phyloP scores from a whole-genome alignment of 2,797 vertebrate genomes.

The Poecilia gillii region DNA sequence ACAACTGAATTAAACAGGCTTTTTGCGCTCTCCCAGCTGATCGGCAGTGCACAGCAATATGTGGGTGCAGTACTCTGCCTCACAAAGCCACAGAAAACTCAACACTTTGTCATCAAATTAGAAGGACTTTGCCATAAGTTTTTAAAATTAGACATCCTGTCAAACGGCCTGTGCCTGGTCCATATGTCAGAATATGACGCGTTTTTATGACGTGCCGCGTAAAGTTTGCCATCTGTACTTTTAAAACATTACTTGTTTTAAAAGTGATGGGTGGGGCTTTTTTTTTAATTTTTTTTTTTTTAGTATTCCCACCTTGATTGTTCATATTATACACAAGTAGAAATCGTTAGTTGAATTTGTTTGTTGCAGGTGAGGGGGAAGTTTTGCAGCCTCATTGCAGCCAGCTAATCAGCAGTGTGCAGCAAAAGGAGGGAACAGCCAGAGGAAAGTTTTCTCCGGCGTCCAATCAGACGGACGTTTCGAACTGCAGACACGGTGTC shows the following conservation, averaged over 20 bases:
- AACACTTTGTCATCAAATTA: background rate
- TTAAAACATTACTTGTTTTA: background rate
- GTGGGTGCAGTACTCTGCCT: background rate
- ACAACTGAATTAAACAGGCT: background rate
- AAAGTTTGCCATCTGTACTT: background rate
- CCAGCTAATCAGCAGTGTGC: background rate
- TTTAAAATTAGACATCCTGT: background rate
- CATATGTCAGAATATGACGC: background rate
- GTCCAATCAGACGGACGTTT: background rate
- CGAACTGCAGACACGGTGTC: background rate
- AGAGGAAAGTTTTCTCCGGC: background rate
- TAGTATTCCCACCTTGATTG: background rate
- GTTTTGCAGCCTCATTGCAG: background rate
- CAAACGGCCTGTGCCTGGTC: background rate
- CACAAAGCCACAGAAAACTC: background rate
- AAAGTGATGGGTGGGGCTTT: background rate
- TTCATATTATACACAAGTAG: background rate
- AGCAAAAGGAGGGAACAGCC: background rate
- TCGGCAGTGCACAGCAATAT: background rate
- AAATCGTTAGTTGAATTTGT: background rate
- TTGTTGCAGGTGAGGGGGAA: background rate
- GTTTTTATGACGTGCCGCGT: background rate
- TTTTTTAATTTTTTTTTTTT: background rate
- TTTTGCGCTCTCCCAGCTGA: background rate
- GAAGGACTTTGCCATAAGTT: background rate